Conservation (phyloP, 2,888 invertebrate species). For the Strigamia maritima region DNA sequence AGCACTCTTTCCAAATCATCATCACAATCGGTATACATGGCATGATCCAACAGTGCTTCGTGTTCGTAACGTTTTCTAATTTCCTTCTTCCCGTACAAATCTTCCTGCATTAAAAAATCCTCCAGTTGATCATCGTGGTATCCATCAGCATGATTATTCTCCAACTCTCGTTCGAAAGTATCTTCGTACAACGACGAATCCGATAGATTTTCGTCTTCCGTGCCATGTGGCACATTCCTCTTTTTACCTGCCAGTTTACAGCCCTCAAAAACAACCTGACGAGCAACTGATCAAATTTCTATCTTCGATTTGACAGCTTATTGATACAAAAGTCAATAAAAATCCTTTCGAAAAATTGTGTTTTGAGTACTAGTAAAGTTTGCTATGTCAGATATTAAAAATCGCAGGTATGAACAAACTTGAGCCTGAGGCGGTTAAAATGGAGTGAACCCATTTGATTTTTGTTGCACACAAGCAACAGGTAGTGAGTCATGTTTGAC, state of each 20-base stretch:
- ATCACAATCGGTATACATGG: conserved; percentile 36
- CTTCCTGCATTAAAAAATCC: neutral
- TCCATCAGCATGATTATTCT: neutral
- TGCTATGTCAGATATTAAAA: neutral
- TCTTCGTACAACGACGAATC: neutral
- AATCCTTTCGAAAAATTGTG: too few species aligned
- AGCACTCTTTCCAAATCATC: conserved; percentile 38
- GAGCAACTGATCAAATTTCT: neutral
- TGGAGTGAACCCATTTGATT: neutral
- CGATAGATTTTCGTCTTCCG: neutral
- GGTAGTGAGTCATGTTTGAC: neutral
- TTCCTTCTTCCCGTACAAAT: neutral
- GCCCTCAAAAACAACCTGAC: conserved; percentile 37
- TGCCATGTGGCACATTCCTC: neutral
- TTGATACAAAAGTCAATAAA: too few species aligned
- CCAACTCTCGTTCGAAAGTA: neutral
- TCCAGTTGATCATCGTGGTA: conserved; percentile 21
- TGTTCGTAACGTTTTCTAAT: neutral
- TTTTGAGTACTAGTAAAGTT: too few species aligned
- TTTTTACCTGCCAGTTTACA: neutral
- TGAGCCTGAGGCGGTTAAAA: neutral
- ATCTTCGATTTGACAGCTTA: neutral
- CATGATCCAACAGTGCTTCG: conserved; percentile 34
- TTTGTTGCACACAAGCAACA: neutral
- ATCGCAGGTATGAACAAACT: neutral